Conservation (phyloP, 2,797 vertebrate species). For the Esox masquinongy region DNA sequence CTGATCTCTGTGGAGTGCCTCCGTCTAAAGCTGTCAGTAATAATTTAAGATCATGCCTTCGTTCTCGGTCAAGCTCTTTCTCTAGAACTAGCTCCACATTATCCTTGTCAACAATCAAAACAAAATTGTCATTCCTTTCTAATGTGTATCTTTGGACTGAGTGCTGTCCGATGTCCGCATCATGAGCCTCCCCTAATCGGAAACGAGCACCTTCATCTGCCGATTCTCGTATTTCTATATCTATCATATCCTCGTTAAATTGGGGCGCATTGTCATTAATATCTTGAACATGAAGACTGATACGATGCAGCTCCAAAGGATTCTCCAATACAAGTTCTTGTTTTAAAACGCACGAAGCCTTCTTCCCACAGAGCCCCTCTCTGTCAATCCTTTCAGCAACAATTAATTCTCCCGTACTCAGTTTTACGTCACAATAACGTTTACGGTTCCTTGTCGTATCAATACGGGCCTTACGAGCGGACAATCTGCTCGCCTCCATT, state of each 20-base stretch:
- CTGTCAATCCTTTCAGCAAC: constrained; percentile 49
- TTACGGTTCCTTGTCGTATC: constrained; percentile 23
- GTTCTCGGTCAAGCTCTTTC: constrained; percentile 65
- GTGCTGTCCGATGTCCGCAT: constrained; percentile 63
- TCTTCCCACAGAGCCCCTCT: constrained; percentile 55
- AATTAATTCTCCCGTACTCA: constrained; percentile 42
- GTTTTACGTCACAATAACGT: constrained; percentile 54
- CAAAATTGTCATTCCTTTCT: constrained; percentile 50
- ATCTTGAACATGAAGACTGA: constrained; percentile 67
- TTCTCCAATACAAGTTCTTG: constrained; percentile 70
- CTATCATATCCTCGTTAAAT: constrained; percentile 59
- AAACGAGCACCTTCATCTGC: constrained; percentile 54
- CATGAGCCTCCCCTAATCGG: constrained; percentile 60
- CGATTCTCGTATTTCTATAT: constrained; percentile 66
- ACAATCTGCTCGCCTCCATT: constrained; percentile 28
- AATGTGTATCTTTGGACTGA: constrained; percentile 52
- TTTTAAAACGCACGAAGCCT: constrained; percentile 50
- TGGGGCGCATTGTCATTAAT: constrained; percentile 70
- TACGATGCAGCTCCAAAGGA: constrained; percentile 65
- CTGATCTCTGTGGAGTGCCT: constrained; percentile 63
- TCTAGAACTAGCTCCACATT: constrained; percentile 58
- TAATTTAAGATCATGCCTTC: constrained; percentile 43
- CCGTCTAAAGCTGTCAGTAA: constrained; percentile 64
- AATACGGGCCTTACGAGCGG: constrained; percentile 34
- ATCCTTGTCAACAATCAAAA: constrained; percentile 35